Conservation (phyloP, 1,140 invertebrate species). For the Cephus cinctus region DNA sequence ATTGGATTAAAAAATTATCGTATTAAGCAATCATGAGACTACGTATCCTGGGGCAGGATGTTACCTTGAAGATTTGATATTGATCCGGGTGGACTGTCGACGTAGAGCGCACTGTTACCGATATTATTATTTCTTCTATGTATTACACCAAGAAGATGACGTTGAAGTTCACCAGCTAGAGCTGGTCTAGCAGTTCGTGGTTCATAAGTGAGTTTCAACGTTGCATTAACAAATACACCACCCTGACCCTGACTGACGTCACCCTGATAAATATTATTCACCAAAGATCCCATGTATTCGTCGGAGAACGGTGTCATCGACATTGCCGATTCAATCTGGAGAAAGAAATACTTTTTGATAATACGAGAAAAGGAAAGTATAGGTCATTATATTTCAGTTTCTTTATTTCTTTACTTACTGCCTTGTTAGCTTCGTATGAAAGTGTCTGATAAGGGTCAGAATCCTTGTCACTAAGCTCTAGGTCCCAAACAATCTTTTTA, state of each 20-base stretch:
- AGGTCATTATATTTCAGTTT: conserved; percentile 11
- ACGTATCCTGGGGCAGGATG: no score
- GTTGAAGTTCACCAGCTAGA: conserved; percentile 74
- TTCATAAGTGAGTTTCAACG: conserved; percentile 63
- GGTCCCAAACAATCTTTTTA: conserved; percentile 73
- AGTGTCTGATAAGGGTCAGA: conserved; percentile 81
- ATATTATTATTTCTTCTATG: conserved; percentile 81
- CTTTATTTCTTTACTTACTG: conserved; percentile 62
- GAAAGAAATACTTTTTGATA: conserved; percentile 20
- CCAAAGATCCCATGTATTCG: conserved; percentile 75
- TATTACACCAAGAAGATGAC: conserved; percentile 81
- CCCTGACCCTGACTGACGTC: conserved; percentile 65
- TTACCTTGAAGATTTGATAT: conserved; percentile 69
- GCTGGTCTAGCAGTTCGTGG: conserved; percentile 65
- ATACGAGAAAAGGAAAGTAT: conserved; percentile 1
- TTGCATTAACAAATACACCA: conserved; percentile 81
- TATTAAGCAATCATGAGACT: not conserved
- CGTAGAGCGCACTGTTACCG: conserved; percentile 79
- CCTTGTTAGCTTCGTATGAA: conserved; percentile 79
- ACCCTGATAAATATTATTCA: conserved; percentile 80
- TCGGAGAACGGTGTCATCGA: conserved; percentile 86
- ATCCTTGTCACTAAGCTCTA: conserved; percentile 69
- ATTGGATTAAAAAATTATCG: not conserved
- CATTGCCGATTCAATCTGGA: conserved; percentile 82
- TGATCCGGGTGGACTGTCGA: conserved; percentile 74